Percentiles rank a stretch among this genome's conserved stretches.
These are phyloP conservation scores for Diarsia rubi DNA, from an alignment of 2,888 invertebrate species.

Conservation along the genomic window DNA sequence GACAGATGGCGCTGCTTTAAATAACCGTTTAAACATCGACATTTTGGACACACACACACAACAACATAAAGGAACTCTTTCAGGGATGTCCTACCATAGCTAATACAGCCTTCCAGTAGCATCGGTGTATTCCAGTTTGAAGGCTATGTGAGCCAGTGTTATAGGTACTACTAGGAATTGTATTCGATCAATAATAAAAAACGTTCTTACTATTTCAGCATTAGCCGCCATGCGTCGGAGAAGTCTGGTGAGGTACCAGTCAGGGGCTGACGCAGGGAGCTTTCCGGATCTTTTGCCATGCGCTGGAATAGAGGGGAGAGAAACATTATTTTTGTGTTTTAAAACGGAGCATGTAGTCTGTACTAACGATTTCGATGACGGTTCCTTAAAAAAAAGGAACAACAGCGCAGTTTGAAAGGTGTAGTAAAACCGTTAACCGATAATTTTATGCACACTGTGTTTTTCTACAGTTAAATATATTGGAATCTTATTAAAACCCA, in stretches of 20 bases:
- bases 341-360: not conserved
- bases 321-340: not conserved
- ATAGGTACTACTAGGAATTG: not conserved
- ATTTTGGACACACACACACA: too few relatives aligned
- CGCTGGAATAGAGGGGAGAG: constrained; percentile 82
- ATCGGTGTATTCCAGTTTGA: too few relatives aligned
- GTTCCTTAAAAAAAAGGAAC: too few relatives aligned
- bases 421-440: too few relatives aligned
- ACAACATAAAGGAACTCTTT: not conserved
- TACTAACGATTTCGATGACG: too few relatives aligned
- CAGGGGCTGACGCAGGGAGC: constrained; percentile 80
- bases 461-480: too few relatives aligned
- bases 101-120: not conserved
- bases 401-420: too few relatives aligned
- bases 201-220: constrained; percentile 78
- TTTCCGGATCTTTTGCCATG: constrained; percentile 92
- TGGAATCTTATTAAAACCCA: too few relatives aligned
- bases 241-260: constrained; percentile 85
- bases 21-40: not conserved
- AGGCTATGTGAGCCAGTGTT: not conserved
- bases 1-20: constrained; percentile 72
- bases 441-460: too few relatives aligned
- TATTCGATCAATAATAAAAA: not conserved
- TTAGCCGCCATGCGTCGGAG: constrained; percentile 81
- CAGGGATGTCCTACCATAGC: not conserved